Evolutionary conservation across 2,888 invertebrate genomes (phyloP), one percentile per base, ranked within the genome.

Genomic region (Scelioninae gen. 2): DNA sequence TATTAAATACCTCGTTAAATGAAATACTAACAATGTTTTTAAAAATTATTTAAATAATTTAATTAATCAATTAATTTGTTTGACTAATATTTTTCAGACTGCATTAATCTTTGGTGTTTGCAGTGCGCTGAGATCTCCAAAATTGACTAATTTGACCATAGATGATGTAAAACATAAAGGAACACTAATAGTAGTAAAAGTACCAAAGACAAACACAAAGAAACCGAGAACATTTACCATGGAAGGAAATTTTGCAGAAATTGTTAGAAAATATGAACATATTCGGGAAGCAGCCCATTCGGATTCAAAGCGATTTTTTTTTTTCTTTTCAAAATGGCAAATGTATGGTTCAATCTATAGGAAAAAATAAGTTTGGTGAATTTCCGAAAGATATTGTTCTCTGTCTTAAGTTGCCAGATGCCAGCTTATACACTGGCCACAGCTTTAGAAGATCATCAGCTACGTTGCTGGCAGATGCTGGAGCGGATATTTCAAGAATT

Each of bases 381-480:
- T 74, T 77, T 63, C 76, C 77, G 1, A 74, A 73, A 65, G 22
- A 73, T 22, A 76, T 79, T 18, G 77, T 78, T 13, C 39, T 31
- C 11, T 77, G 37, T 48, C 60, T 75, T 25, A 69, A 77, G 7
- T 53, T 79, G 25, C 69, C 74, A 4, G 39, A 76, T 41, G 57
- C 77, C 10, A 43, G 72, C 25, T 18, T 25, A 3, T 77, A 76
- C 55, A 75, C 77, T 5, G 77, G 76, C 2, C 77, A 78, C 45
- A 50, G 43, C 33, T 76, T 78, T 15, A 53, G 61, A 67, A 11
- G 60, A 57, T 63, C 77, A 2, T 77, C 77, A 1, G 76, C 74
- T 22, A 75, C 74, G 2, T 25, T 77, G 43, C 41, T 73, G 2
- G 67, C 71, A 31, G 55, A 77, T 37, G 58, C 74, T n/a, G 76